Base-by-base conservation (phyloP, 1,140 invertebrate genomes). In the Galleria mellonella region DNA sequence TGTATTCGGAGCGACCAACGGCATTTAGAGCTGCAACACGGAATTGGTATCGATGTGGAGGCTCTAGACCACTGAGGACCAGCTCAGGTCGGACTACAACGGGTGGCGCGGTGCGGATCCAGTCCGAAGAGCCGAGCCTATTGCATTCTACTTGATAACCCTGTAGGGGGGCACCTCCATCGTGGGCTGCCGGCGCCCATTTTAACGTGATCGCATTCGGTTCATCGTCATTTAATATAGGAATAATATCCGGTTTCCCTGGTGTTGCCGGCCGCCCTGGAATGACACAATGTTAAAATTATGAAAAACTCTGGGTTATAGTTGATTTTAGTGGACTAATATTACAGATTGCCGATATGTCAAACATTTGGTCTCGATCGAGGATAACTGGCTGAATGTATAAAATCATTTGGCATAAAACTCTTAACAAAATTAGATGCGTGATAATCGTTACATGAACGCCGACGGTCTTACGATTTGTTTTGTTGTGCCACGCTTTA, bases 31-130 rank as follows among this genome's bases (percentile, higher is more conserved):
- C 96, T 38, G 91, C 92, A 0, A 97, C 93, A 30, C 96, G 89
- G 86, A 97, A 97, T 70, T 95, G 93, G 74, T 98, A 98, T 32
- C 93, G 89, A 88, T 94, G 94, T 42, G 95, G 96, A 0, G 94
- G 93, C 61, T 94, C 92, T 9, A 96, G 87, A 15, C 94, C 93
- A 47, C 90, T 91, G 10, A 96, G 86, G 10, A 92, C 90, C 7
- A 95, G 84, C 72, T 95, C 92, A 0, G 92, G 91, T 23, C 89
- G 87, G 3, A 86, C 76, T 4, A 94, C 91, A 1, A 93, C 82
- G 13, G 89, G 87, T 6, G 93, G 91, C 6, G 92, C 90, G 1
- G 94, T 92, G 50, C 92, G 88, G 5, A 94, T 89, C 94, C 94
- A 96, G 43, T 94, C 89, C 0, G 92, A 87, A 0, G 92, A 91